These are phyloP conservation scores for Cryptomyrus ogoouensis DNA, from an alignment of 2,113 vertebrate species.

Conservation along the genomic window DNA sequence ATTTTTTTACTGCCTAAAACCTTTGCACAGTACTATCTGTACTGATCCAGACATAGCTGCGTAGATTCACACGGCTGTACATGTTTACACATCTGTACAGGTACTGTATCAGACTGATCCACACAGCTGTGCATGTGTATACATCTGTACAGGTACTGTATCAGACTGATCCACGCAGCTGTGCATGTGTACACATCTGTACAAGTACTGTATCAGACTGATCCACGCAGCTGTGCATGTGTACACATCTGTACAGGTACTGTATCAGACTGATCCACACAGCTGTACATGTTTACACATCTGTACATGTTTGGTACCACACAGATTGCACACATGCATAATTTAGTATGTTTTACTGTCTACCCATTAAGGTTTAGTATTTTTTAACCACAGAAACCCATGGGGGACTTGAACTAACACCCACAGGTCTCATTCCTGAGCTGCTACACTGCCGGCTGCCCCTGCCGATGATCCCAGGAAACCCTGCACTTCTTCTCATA, in stretches of 20 bases:
- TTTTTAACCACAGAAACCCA: not conserved
- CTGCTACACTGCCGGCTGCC: not conserved
- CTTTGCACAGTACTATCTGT: not conserved
- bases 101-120: not conserved
- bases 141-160: not conserved
- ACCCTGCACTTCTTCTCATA: not conserved
- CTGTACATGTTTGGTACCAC: not conserved
- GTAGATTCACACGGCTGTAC: not conserved
- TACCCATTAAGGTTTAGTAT: not conserved
- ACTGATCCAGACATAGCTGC: not conserved
- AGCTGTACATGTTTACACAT: not conserved
- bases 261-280: not conserved
- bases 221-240: not conserved
- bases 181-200: not conserved
- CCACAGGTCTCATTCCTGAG: not conserved
- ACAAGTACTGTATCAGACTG: no score
- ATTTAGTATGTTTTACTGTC: not conserved
- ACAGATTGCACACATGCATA: not conserved
- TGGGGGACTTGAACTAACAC: not conserved
- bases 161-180: not conserved
- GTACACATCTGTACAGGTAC: not conserved
- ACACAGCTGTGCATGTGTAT: not conserved
- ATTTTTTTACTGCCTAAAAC: not conserved
- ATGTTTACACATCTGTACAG: not conserved
- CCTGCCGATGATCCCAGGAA: not conserved